These are phyloP conservation scores for Meteorus cinctellus DNA, from an alignment of 2,888 invertebrate species.

Conservation along the genomic window DNA sequence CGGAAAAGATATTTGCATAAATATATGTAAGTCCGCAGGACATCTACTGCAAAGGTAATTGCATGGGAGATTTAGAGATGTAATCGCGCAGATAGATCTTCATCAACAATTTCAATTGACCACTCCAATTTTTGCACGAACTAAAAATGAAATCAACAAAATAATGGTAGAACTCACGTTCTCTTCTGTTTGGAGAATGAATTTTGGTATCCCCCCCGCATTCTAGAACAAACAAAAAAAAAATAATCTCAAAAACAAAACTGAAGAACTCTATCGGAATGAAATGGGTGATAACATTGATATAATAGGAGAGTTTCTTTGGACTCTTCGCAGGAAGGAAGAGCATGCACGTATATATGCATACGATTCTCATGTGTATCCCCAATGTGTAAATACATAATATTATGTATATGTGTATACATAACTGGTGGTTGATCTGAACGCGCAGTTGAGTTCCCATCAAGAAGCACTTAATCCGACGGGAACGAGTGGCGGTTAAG, in stretches of 20 bases:
- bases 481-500: constrained; percentile 58
- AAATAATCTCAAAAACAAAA: constrained; percentile 37
- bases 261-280: constrained; percentile 52
- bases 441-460: constrained; percentile 67
- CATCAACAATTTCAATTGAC: constrained; percentile 2
- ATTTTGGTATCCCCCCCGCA: constrained; percentile 59
- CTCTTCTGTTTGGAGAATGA: constrained; percentile 61
- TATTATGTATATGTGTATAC: neutral
- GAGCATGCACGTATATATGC: no score
- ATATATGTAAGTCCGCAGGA: neutral
- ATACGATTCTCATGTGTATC: neutral
- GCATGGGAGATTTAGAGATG: neutral
- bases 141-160: constrained; percentile 50
- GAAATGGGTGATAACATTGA: constrained; percentile 13
- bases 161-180: constrained; percentile 62
- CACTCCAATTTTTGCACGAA: neutral
- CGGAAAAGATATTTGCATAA: no score
- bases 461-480: constrained; percentile 67
- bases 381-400: neutral
- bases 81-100: neutral
- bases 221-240: constrained; percentile 66
- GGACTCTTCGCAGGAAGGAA: no score
- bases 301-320: neutral
- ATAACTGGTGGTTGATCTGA: constrained; percentile 49
- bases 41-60: neutral